Base-by-base conservation (phyloP, 2,797 vertebrate genomes). In the Clarias platycephalus region DNA sequence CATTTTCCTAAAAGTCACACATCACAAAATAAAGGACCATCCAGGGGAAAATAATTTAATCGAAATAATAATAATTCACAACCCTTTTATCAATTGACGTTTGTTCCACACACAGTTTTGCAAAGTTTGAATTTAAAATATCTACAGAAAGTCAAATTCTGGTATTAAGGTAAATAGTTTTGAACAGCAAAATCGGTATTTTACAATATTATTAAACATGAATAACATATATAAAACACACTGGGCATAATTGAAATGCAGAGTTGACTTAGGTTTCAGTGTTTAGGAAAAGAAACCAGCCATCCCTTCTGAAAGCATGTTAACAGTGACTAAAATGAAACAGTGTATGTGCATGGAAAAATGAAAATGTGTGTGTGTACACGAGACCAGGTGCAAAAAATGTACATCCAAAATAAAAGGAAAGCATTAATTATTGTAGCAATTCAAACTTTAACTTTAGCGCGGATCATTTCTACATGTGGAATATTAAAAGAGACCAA, bases 221-320 rank as follows among this genome's bases (percentile, higher is more conserved):
- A 74, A 83, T 34, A 63, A 60, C 28, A 85, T 67, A 85, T 58
- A 66, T 55, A 84, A 81, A 75, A 57, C 49, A 49, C n/a, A 67
- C 12, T 5, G 71, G 78, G 68, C 40, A 44, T 37, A 24, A 58
- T 13, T 1, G 20, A 80, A 49, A 40, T 66, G 60, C 77, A 64
- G 60, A 75, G 8, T 78, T 72, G 22, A 75, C 8, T 77, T 37
- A 28, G 24, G 9, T 75, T 68, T 64, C 68, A 66, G 78, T 76
- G 70, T 85, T 64, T 57, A 15, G 0, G 75, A 75, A 72, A 44
- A 63, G 22, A 64, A 67, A 85, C 24, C 77, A 64, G 20, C 77
- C 20, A 77, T 20, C 10, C 22, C 57, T 55, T 26, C 37, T 20
- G 0, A 63, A 72, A 53, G 24, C 18, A 55, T 20, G 71, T 53